These are phyloP conservation scores for Oreortyx pictus DNA, from an alignment of 2,797 vertebrate species.

Conservation along the genomic window DNA sequence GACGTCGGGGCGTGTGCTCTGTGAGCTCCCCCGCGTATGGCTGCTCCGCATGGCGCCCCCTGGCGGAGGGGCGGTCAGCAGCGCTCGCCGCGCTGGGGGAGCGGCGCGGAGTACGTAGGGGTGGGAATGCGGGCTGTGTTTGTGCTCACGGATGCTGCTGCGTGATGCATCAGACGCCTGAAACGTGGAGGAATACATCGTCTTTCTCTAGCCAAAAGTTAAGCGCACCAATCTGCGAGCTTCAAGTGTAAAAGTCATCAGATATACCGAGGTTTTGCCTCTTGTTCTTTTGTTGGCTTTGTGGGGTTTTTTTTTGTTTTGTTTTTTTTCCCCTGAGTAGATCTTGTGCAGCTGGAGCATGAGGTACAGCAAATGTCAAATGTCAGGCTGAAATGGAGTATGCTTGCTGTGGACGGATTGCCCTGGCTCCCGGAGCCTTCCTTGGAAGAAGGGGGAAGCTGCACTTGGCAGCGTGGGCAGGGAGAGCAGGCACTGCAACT, in stretches of 20 bases:
- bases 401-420: background rate
- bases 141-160: background rate
- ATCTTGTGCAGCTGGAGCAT: background rate
- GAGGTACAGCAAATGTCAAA: background rate
- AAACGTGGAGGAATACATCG: background rate
- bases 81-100: accelerated
- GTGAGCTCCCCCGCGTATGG: too few relatives aligned
- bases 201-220: background rate
- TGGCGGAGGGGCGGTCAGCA: background rate
- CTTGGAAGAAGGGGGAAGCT: background rate
- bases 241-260: background rate
- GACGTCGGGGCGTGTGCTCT: background rate
- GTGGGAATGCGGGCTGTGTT: accelerated
- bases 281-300: background rate
- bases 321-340: background rate
- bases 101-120: background rate
- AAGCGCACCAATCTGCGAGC: background rate
- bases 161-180: background rate
- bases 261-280: background rate
- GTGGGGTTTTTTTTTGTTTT: background rate
- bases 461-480: background rate
- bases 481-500: background rate
- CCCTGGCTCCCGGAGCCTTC: background rate
- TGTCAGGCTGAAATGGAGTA: background rate
- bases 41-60: accelerated